Evolutionary conservation across 2,888 invertebrate species (phyloP).

Genomic region (Trilocha varians): DNA sequence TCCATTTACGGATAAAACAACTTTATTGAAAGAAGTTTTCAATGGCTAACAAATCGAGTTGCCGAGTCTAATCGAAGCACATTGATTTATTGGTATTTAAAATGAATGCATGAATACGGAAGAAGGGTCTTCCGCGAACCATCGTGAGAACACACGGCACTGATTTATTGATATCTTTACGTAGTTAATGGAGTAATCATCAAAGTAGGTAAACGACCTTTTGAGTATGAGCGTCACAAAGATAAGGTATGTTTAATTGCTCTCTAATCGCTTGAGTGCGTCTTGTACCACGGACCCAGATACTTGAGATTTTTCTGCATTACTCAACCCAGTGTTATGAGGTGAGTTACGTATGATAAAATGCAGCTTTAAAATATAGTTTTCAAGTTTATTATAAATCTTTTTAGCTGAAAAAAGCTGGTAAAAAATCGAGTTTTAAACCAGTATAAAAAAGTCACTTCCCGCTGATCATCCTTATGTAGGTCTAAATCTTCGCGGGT

Average conservation of each 20-base stretch:
- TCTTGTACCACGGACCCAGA: neutral
- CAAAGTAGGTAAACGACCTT: neutral
- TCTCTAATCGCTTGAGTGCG: neutral
- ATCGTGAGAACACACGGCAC: slow-evolving; percentile 22
- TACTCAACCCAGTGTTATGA: neutral
- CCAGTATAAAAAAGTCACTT: too few species aligned
- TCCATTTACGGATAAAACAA: neutral
- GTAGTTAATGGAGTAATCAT: neutral
- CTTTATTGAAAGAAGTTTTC: neutral
- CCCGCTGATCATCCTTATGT: too few species aligned
- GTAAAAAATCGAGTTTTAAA: too few species aligned
- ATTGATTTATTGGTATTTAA: slow-evolving; percentile 2
- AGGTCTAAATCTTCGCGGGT: too few species aligned
- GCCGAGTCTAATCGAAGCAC: neutral
- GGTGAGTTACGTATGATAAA: too few species aligned
- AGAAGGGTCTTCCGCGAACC: slow-evolving; percentile 28
- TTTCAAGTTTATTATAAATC: too few species aligned
- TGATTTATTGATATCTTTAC: slow-evolving; percentile 7
- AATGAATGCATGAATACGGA: slow-evolving; percentile 23
- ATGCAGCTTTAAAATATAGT: too few species aligned
- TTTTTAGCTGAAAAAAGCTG: too few species aligned
- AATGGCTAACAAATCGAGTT: neutral
- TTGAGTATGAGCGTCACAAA: neutral
- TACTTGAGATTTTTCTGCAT: neutral
- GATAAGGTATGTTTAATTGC: neutral